A percentile compares a stretch with the other conserved stretches of the same genome.
Conservation (phyloP, 2,797 vertebrate species). For the Labeo calbasu region DNA sequence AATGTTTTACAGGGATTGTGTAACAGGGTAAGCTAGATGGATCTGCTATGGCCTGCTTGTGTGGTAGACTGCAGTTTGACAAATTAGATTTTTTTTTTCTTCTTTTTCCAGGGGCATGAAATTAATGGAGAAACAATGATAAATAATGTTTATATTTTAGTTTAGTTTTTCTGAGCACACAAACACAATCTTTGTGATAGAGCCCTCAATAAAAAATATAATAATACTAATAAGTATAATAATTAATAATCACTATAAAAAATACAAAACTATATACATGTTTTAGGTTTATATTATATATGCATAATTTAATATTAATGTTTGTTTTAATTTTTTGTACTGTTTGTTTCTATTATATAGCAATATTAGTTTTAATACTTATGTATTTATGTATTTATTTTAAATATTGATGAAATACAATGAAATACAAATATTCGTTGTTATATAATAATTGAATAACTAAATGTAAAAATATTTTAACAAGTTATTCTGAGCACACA, state of each 20-base stretch:
- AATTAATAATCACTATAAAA: background rate
- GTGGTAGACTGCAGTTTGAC: background rate
- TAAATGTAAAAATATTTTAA: background rate
- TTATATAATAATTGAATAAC: too few species aligned
- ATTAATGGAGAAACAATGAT: background rate
- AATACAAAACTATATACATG: background rate
- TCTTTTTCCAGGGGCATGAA: background rate
- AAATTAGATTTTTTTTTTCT: background rate
- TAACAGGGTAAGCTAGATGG: background rate
- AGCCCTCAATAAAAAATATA: background rate
- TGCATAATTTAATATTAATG: background rate
- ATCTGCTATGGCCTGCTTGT: background rate
- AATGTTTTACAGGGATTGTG: slow-evolving; percentile 5
- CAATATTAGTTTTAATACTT: background rate
- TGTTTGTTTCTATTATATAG: background rate
- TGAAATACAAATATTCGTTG: too few species aligned
- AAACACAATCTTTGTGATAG: background rate
- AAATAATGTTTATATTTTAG: background rate
- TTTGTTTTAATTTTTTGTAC: background rate
- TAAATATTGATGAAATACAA: too few species aligned
- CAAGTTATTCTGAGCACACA: background rate
- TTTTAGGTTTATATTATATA: background rate
- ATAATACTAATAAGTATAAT: background rate
- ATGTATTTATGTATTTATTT: background rate
- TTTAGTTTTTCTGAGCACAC: background rate